A percentile compares a stretch with the other conserved stretches of the same genome.
Conservation (phyloP, 2,888 invertebrate genomes). For the Rhodophaea formosa region DNA sequence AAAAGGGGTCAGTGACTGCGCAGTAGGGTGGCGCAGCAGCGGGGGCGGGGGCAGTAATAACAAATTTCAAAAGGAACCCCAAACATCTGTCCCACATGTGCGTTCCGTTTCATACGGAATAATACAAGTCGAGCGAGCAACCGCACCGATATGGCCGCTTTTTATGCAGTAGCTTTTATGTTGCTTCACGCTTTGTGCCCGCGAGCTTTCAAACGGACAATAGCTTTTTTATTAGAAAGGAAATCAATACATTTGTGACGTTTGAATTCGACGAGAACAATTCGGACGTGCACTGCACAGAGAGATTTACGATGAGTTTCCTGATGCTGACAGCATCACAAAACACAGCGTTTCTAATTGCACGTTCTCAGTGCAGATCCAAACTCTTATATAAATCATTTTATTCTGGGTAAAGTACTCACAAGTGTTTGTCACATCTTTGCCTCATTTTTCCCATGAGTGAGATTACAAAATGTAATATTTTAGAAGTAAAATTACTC, state of each 20-base stretch:
- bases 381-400: background rate
- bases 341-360: constrained; percentile 20
- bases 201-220: constrained; percentile 70
- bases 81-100: constrained; percentile 79
- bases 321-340: constrained; percentile 20
- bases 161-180: constrained; percentile 72
- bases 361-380: background rate
- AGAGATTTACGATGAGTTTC: constrained; percentile 28
- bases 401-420: too few relatives aligned
- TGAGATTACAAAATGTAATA: too few relatives aligned
- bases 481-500: too few relatives aligned
- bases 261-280: constrained; percentile 35
- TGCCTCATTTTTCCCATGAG: too few relatives aligned
- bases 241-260: constrained; percentile 66
- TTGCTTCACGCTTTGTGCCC: constrained; percentile 72
- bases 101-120: constrained; percentile 66
- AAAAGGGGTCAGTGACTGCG: constrained; percentile 76
- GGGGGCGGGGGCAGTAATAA: constrained; percentile 62
- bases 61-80: constrained; percentile 74
- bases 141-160: constrained; percentile 61
- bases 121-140: constrained; percentile 72
- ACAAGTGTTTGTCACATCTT: too few relatives aligned
- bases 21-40: constrained; percentile 53
- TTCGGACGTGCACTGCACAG: constrained; percentile 30
- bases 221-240: constrained; percentile 63